Conservation (phyloP, 2,113 vertebrate species). For the Xenotilapia leptura region DNA sequence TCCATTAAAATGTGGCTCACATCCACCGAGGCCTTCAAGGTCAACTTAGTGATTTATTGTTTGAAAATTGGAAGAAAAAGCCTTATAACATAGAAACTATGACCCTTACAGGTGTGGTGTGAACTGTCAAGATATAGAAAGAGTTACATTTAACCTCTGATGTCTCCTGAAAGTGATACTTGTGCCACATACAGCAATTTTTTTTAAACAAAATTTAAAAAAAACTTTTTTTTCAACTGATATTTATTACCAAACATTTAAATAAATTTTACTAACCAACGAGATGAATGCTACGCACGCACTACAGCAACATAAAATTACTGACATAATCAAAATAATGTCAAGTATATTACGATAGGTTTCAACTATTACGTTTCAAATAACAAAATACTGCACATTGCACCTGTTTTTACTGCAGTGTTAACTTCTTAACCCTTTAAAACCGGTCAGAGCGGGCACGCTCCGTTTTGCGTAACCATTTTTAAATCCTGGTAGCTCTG, state of each 20-base stretch:
- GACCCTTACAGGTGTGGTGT: background rate
- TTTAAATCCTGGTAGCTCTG: no score
- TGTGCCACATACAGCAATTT: background rate
- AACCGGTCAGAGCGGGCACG: no score
- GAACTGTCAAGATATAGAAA: background rate
- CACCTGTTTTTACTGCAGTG: background rate
- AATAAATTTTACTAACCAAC: background rate
- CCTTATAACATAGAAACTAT: background rate
- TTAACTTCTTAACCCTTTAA: background rate
- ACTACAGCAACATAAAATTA: background rate
- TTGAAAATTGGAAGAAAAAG: background rate
- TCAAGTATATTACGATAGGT: background rate
- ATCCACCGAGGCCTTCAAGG: background rate
- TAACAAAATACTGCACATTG: background rate
- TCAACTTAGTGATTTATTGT: background rate
- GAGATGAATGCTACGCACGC: fast-evolving
- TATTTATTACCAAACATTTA: background rate
- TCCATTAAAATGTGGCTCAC: background rate
- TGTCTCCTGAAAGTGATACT: background rate
- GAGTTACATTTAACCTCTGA: background rate
- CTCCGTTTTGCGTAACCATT: no score
- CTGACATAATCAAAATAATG: background rate
- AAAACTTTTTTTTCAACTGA: background rate
- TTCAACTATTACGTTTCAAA: background rate
- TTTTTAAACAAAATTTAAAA: fast-evolving